Base-by-base conservation (phyloP, 2,888 invertebrate genomes). In the Ariolimax columbianus region DNA sequence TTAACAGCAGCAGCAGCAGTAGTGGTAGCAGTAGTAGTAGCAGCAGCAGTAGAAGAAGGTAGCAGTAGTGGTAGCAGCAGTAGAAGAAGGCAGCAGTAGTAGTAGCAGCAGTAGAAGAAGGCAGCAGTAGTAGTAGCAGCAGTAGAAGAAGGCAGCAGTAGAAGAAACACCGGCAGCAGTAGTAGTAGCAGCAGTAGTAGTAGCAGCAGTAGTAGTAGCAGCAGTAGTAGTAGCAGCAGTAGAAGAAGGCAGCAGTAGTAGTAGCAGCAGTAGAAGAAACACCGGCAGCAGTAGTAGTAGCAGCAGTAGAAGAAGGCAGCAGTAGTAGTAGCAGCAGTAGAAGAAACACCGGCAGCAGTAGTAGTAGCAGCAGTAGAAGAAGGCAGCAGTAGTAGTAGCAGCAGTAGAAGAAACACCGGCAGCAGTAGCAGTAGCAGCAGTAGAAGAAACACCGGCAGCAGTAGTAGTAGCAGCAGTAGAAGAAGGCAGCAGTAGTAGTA, bases 11-110 rank as follows among this genome's bases (percentile, higher is more conserved):
- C 47, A 47, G 47, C 40, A 26, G 75, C 40, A 14, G 75, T 75
- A 14, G 75, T 43, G 9, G 43, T 47, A 23, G 43, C 40, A 14
- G 75, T 75, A 40, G 14, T 75, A 75, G 47, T 75, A 75, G 75
- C 40, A 75, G 75, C 26, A 40, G 26, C 33, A 70, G 70, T 70
- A 36, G 70, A 11, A 47, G 47, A 11, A 47, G 47, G 7, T 11
- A 17, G 7, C 7, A 47, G 9, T 11, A 17, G 47, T 47, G 17
- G 47, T 47, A 47, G 47, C 17, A 47, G 33, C 33, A 36, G 33
- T 36, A 36, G 11, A 33, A 23, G 14, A 70, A 70, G n/a, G 63
- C 6, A 63, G 63, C 6, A 63, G 63, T 26, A 63, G 63, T 26
- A 63, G 63, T 26, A 63, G 26, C 6, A 63, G 63, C 6, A 63